Evolutionary conservation across 92 coral and sea anemone genomes (phyloP), one percentile per base, ranked within the genome.

Genomic region (Parazoanthus atlanticus): DNA sequence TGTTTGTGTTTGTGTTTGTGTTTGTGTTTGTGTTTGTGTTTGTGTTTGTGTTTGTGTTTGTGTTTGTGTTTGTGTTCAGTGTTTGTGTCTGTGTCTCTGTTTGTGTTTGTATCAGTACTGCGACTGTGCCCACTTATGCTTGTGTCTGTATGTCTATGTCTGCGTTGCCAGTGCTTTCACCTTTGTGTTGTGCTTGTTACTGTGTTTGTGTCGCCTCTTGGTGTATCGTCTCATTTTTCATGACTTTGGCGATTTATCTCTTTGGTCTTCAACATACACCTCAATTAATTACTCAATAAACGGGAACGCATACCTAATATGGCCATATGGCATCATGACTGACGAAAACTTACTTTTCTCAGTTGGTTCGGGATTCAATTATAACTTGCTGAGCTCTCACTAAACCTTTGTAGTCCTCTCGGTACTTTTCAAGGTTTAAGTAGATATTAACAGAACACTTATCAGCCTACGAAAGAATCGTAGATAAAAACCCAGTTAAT

Each of bases 361-460:
- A 61, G 69, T 61, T 25, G 69, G 58, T 52, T 52, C 58, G 21
- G 19, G 19, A 52, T 13, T 52, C 58, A 52, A 4, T 61, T 3
- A 9, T 33, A 72, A 72, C 38, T 29, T 33, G 34, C 34, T 13
- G 23, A 72, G 69, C 28, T 61, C 28, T 61, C 28, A 19, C n/a
- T 61, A 61, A 61, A 61, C 69, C 69, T 61, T 61, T 61, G 69
- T 61, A 61, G 69, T 19, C 69, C 69, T 61, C 69, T 61, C 69
- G 3, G 16, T 21, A 61, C 28, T 23, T 19, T 61, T 25, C 69
- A 61, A 61, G 69, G 28, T 61, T 61, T 61, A 72, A 29, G 38
- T 33, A 33, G 19, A 6, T 72, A 72, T 72, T 72, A 72, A 72
- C 16, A 16, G 32, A 72, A 25, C 36, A 10, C 23, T 72, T 72